phyloP scores from a whole-genome alignment of 2,888 invertebrate genomes.

The Philonicus albiceps region DNA sequence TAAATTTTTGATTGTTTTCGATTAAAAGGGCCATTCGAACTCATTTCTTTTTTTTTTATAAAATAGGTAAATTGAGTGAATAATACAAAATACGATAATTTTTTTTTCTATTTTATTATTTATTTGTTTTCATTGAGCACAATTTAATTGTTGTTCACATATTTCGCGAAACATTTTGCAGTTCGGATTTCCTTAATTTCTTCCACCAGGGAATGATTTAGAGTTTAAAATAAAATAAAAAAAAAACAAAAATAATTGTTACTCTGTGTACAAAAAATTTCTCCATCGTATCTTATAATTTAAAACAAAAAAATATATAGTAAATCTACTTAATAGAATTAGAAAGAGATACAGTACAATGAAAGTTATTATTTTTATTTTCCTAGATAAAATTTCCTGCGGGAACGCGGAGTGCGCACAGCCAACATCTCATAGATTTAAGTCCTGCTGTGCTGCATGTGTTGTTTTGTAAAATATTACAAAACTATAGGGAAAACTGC shows the following conservation, averaged over 20 bases:
- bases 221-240: not conserved
- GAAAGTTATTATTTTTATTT: not conserved
- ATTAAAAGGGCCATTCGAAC: too few relatives aligned
- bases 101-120: constrained; percentile 10
- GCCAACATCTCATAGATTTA: not conserved
- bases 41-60: too few relatives aligned
- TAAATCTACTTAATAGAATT: constrained; percentile 17
- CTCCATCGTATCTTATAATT: constrained; percentile 23
- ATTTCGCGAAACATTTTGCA: constrained; percentile 10
- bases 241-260: not conserved
- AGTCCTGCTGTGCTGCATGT: not conserved
- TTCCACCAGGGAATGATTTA: constrained; percentile 40
- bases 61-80: not conserved
- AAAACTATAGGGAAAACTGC: not conserved
- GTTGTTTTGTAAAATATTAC: not conserved
- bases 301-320: too few relatives aligned
- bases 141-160: constrained; percentile 30
- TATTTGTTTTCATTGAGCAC: constrained; percentile 40
- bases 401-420: not conserved
- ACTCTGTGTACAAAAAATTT: constrained; percentile 8
- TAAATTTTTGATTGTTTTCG: too few relatives aligned
- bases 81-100: not conserved
- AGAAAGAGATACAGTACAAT: constrained; percentile 17
- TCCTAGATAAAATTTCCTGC: not conserved
- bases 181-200: constrained; percentile 21